Percentiles rank a stretch among this genome's conserved stretches.
Evolutionary conservation across 2,888 invertebrate genomes (phyloP).

Genomic region (Nasonovia ribisnigri): DNA sequence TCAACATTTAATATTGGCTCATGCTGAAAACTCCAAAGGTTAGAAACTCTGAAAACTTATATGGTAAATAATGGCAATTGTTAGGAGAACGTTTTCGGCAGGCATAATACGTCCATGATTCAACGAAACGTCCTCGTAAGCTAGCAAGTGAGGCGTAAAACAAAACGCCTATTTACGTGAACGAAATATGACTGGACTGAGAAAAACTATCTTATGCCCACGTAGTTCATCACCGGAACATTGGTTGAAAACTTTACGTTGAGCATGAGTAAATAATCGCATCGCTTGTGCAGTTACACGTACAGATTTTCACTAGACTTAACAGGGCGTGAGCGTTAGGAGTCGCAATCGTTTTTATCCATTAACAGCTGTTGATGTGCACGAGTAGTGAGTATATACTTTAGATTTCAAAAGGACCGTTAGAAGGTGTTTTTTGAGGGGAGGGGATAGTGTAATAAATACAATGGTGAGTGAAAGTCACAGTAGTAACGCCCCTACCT

Average conservation of each 20-base stretch:
- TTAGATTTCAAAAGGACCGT: not conserved
- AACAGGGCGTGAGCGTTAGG: not conserved
- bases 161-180: not conserved
- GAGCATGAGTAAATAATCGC: not conserved
- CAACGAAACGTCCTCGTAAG: not conserved
- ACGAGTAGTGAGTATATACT: not conserved
- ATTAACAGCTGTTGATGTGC: not conserved
- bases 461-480: not conserved
- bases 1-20: not conserved
- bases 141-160: not conserved
- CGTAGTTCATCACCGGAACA: not conserved
- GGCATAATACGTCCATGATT: not conserved
- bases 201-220: not conserved
- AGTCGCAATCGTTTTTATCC: not conserved
- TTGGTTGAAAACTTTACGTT: not conserved
- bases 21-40: too few relatives aligned
- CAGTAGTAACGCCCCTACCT: not conserved
- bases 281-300: not conserved
- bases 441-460: not conserved
- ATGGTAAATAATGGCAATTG: not conserved
- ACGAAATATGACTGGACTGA: not conserved
- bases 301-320: not conserved
- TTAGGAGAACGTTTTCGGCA: not conserved
- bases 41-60: not conserved
- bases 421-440: not conserved